Base-by-base conservation (phyloP, 1,140 invertebrate genomes). In the Zophobas atratus region DNA sequence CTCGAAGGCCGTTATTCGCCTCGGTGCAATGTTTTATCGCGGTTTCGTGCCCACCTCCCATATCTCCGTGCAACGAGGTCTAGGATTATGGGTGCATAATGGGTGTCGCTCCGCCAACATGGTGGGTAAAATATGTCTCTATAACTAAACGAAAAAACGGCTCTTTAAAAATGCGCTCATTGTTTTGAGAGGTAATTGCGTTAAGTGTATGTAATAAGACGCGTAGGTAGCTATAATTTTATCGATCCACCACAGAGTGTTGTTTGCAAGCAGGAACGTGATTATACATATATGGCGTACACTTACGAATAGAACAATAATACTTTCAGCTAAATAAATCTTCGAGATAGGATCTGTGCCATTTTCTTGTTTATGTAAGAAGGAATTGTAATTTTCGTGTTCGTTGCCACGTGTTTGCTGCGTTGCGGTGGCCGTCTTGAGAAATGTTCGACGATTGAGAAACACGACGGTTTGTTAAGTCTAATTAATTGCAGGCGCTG, bases 181-280 rank as follows among this genome's bases (percentile, higher is more conserved):
- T 67, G 60, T 67, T 67, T 43, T 43, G 39, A 43, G 39, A 67
- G 60, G 60, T 67, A 67, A 67, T 67, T 67, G 60, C 60, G 60
- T 43, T 67, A 67, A 67, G 60, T 67, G 60, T 43, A 67, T 67
- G 60, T 43, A 79, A 80, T 80, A 80, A 80, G 77, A 76, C 77
- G 79, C 77, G 77, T 81, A 77, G 77, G 74, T 76, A 81, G 77
- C 75, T 67, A 77, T 79, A 79, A 79, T 79, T 79, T 76, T 79
- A 81, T 81, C 79, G 78, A 81, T 79, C 78, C 77, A 70, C 77
- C 71, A 43, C 60, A 36, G 20, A 67, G 60, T 41, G 60, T 60
- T 60, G 56, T 60, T 60, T 60, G 56, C 36, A 60, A 60, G 56
- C 56, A 38, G 67, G 67, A 77, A 77, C 79, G 79, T 80, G 79